A percentile compares a stretch with the other conserved stretches of the same genome.
Evolutionary conservation across 2,888 invertebrate genomes (phyloP).

Genomic region (Himalopsyche anomala): DNA sequence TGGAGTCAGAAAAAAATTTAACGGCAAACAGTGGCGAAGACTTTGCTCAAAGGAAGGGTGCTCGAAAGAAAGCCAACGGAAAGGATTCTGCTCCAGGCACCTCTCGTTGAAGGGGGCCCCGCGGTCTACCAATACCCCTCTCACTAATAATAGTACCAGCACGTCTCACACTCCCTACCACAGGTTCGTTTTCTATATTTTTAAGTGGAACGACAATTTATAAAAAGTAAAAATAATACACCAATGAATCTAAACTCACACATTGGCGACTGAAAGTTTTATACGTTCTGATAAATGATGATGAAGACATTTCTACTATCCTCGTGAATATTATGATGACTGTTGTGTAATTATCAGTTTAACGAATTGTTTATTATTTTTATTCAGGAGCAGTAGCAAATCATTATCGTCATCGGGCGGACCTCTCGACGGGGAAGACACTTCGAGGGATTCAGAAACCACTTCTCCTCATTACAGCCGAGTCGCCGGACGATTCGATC

Average conservation of each 20-base stretch:
- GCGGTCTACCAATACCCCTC: conserved; percentile 74
- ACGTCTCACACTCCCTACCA: conserved; percentile 74
- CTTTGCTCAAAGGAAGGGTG: conserved; percentile 97
- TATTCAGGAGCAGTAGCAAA: conserved; percentile 78
- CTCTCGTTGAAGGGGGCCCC: conserved; percentile 88
- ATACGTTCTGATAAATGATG: not conserved
- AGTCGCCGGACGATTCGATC: conserved; percentile 90
- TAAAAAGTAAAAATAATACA: not conserved
- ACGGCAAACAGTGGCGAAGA: conserved; percentile 99
- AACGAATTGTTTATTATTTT: not conserved
- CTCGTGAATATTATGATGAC: not conserved
- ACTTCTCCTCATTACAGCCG: conserved; percentile 88
- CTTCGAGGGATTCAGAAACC: conserved; percentile 92
- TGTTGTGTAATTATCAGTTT: no score
- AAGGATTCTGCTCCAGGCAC: conserved; percentile 98
- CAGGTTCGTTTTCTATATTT: conserved; percentile 68
- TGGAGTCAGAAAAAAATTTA: conserved; percentile 98
- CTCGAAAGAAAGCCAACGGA: conserved; percentile 96
- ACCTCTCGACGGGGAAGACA: conserved; percentile 88
- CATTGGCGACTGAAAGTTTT: not conserved
- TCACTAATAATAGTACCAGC: conserved; percentile 68
- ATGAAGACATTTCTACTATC: not conserved
- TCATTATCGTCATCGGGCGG: conserved; percentile 76
- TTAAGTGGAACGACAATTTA: not conserved
- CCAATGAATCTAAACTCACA: no score